phyloP scores from a whole-genome alignment of 2,888 invertebrate genomes.

The Arrhopalites spinosus region DNA sequence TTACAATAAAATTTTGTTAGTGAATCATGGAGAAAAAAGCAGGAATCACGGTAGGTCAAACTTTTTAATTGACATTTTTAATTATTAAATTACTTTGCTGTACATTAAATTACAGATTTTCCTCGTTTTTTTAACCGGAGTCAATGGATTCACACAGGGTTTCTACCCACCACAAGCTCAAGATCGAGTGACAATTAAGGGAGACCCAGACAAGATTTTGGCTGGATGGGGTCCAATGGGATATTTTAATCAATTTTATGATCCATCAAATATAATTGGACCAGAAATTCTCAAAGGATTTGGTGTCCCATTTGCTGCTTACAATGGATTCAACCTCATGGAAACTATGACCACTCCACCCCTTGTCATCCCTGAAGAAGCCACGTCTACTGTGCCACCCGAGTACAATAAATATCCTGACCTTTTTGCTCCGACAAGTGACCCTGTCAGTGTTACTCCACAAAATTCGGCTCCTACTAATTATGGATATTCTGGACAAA shows the following conservation, averaged over 20 bases:
- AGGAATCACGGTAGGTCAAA: too few species aligned
- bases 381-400: conserved; percentile 9
- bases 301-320: conserved; percentile 30
- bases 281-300: conserved; percentile 37
- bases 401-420: not conserved
- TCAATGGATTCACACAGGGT: too few species aligned
- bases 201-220: conserved; percentile 19
- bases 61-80: too few species aligned
- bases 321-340: conserved; percentile 32
- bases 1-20: too few species aligned
- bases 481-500: not conserved
- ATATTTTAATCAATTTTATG: conserved; percentile 31
- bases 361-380: conserved; percentile 14
- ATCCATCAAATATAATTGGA: conserved; percentile 34
- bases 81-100: too few species aligned
- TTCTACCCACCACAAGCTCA: not conserved
- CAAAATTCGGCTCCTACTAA: too few species aligned
- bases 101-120: too few species aligned
- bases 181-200: not conserved
- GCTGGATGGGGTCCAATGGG: conserved; percentile 33
- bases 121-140: too few species aligned
- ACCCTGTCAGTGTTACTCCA: too few species aligned
- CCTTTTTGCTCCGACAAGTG: not conserved
- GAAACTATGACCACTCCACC: conserved; percentile 20
- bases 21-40: too few species aligned